phyloP scores from a whole-genome alignment of 2,797 vertebrate species.

The Falco peregrinus region DNA sequence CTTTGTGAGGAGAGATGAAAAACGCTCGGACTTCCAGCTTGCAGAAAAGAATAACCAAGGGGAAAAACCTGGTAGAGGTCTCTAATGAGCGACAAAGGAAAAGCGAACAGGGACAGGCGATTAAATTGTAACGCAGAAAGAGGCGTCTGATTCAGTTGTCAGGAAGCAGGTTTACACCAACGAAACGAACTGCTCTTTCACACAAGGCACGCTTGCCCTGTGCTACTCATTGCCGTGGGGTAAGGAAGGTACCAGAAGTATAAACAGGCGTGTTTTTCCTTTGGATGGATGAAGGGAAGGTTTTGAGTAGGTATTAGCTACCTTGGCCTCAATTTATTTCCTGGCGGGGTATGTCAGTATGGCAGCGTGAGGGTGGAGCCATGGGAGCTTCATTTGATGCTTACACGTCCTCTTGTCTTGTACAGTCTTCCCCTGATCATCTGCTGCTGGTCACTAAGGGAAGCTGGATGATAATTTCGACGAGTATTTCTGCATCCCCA shows the following conservation, averaged over 20 bases:
- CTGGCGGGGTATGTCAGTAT: neutral
- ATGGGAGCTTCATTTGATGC: neutral
- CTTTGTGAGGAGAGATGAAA: conserved; percentile 14
- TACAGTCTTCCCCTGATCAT: neutral
- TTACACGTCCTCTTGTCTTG: neutral
- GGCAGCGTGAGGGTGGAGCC: neutral
- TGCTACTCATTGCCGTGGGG: neutral
- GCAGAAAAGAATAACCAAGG: neutral
- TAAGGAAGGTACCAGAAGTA: neutral
- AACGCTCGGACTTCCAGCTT: neutral
- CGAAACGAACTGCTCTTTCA: neutral
- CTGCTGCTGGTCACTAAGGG: neutral
- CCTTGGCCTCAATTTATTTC: neutral
- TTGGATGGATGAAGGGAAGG: neutral
- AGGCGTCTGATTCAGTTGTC: neutral
- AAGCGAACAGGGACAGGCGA: neutral
- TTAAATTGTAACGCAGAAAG: neutral
- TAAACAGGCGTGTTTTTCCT: neutral
- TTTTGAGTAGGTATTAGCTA: neutral
- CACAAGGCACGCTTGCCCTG: neutral
- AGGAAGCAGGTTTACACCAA: neutral
- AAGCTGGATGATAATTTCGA: neutral
- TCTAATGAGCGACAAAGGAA: neutral
- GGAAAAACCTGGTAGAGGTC: neutral
- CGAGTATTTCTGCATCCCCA: neutral